Evolutionary conservation across 2,113 vertebrate genomes (phyloP), one percentile per base, ranked within the genome.

Genomic region (Podarcis cretensis): DNA sequence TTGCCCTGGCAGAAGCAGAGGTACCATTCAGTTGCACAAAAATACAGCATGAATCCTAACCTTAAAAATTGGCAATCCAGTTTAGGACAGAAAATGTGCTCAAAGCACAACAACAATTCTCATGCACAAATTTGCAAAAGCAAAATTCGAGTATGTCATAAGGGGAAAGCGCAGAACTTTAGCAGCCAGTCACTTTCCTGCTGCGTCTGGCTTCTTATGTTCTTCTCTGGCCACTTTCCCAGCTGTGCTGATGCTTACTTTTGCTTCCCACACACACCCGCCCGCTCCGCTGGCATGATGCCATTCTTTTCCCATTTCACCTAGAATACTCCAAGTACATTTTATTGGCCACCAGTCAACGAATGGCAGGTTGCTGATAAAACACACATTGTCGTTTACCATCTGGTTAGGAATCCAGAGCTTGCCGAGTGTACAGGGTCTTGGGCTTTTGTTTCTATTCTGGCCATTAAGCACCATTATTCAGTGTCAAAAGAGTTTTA

Each of bases 381-480:
- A 88, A 90, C 37, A 40, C 68, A 89, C 0, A n/a, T 43, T 80
- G 0, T 48, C 13, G n/a, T 91, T 93, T 92, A n/a, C 83, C 85
- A 91, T 91, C 83, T 92, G 83, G 84, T 54, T 89, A 10, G 83
- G 93, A 80, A 91, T 92, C 80, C 90, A 20, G 1, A 73, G 12
- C 3, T 89, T 92, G 35, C 18, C 14, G 88, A 92, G 20, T 23
- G 7, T 80, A 6, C 1, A 14, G 20, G 40, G 5, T 83, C 40
- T 57, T 13, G 81, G 30, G 30, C n/a, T 18, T 77, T 88, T 77
- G 57, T 69, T 87, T 92, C 86, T 6, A 13, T 86, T 92, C 75
- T 87, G 63, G 30, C 85, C 43, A 83, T 68, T 75, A 90, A 84
- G 77, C 20, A 65, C 1, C 73, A 7, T 16, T 91, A 87, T 94